Percentiles rank a stretch among this genome's conserved stretches.
Evolutionary conservation across 2,888 invertebrate genomes (phyloP).

Genomic region (Synanthedon vespiformis): DNA sequence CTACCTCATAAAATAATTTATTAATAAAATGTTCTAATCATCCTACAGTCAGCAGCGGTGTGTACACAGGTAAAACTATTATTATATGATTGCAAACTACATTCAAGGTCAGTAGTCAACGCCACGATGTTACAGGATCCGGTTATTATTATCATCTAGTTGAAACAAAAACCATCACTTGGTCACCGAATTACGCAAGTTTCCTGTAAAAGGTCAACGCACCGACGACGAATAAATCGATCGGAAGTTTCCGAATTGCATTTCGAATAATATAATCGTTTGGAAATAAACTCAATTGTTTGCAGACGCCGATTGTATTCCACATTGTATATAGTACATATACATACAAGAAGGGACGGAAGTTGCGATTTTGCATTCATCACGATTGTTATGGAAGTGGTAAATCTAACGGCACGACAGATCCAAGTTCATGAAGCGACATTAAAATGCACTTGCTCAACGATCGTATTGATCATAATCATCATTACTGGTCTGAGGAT

Average conservation of each 20-base stretch:
- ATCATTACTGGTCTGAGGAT: too few relatives aligned
- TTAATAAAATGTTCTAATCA: background rate
- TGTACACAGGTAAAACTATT: background rate
- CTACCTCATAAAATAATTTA: background rate
- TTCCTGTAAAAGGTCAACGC: slow-evolving; percentile 27
- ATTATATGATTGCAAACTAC: background rate
- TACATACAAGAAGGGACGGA: background rate
- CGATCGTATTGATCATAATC: too few relatives aligned
- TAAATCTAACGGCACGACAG: background rate
- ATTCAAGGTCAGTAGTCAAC: background rate
- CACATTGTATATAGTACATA: background rate
- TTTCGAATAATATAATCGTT: slow-evolving; percentile 34
- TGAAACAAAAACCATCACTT: slow-evolving; percentile 1
- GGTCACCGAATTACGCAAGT: slow-evolving; percentile 2
- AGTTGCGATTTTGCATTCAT: background rate
- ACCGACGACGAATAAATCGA: slow-evolving; percentile 32
- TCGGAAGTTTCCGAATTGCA: slow-evolving; percentile 57
- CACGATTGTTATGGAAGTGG: background rate
- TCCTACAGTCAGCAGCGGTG: background rate
- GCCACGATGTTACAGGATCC: background rate
- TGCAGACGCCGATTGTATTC: slow-evolving; percentile 15
- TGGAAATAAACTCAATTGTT: slow-evolving; percentile 27
- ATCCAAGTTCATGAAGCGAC: background rate
- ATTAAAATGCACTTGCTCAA: too few relatives aligned
- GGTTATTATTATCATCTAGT: background rate